These are phyloP conservation scores for Drosophila pallidifrons DNA, from an alignment of 1,140 invertebrate genomes.

Conservation along the genomic window DNA sequence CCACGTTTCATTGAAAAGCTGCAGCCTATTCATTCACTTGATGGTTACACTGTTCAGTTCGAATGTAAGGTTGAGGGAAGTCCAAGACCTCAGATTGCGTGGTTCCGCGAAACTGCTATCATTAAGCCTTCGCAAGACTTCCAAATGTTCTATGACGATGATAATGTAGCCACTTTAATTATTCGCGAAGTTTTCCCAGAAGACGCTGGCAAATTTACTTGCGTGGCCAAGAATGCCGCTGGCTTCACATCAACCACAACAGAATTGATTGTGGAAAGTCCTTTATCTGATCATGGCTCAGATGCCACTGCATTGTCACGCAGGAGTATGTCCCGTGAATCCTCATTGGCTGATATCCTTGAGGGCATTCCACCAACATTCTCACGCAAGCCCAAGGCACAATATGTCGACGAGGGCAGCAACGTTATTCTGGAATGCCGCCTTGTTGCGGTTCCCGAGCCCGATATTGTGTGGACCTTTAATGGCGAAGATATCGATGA, in stretches of 20 bases:
- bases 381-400: conserved; percentile 93
- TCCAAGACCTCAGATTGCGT: conserved; percentile 96
- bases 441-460: conserved; percentile 95
- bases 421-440: conserved; percentile 93
- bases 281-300: conserved; percentile 94
- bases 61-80: conserved; percentile 95
- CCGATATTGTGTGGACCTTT: conserved; percentile 93
- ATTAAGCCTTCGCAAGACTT: conserved; percentile 96
- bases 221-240: conserved; percentile 97
- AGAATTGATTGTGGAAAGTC: conserved; percentile 94
- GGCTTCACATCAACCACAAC: conserved; percentile 97
- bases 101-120: conserved; percentile 97
- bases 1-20: conserved; percentile 95
- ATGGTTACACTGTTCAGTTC: conserved; percentile 95
- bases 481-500: conserved; percentile 90
- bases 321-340: conserved; percentile 94
- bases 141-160: conserved; percentile 96
- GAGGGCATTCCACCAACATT: conserved; percentile 98
- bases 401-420: conserved; percentile 92
- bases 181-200: conserved; percentile 98
- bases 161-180: conserved; percentile 95
- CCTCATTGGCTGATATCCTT: conserved; percentile 94
- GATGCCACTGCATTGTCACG: conserved; percentile 92
- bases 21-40: conserved; percentile 92
- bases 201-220: conserved; percentile 98